phyloP scores from a whole-genome alignment of 2,797 vertebrate species.

The Cygnus olor region DNA sequence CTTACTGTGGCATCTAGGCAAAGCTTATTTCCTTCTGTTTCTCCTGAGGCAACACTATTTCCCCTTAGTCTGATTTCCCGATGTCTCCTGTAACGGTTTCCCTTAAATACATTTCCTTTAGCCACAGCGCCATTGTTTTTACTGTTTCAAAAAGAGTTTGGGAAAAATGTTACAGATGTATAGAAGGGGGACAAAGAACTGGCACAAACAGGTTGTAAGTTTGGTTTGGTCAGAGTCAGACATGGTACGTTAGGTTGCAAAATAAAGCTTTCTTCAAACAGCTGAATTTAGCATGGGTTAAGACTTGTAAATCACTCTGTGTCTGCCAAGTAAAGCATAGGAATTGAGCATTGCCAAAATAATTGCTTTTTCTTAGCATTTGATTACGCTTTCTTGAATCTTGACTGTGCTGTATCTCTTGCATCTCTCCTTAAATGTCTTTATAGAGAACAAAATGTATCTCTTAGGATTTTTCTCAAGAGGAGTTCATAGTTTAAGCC shows the following conservation, averaged over 20 bases:
- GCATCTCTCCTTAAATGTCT: neutral
- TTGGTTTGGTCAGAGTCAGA: neutral
- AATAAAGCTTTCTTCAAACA: neutral
- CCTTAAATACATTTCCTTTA: slow-evolving; percentile 3
- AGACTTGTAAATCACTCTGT: neutral
- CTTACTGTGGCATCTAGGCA: neutral
- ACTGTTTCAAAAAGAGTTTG: neutral
- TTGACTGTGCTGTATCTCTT: neutral
- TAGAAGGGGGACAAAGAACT: neutral
- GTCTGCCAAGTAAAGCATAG: neutral
- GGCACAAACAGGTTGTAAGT: neutral
- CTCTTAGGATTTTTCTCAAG: neutral
- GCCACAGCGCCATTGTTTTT: neutral
- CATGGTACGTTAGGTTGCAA: accelerated
- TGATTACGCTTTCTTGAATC: neutral
- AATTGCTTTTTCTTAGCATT: neutral
- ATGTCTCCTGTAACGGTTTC: neutral
- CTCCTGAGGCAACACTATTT: slow-evolving; percentile 7
- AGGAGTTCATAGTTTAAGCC: neutral
- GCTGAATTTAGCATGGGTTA: neutral
- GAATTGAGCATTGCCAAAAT: neutral
- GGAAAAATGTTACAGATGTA: neutral
- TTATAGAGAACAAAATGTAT: neutral
- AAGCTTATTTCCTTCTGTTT: slow-evolving; percentile 19
- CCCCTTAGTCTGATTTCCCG: neutral